Evolutionary conservation across 2,797 vertebrate species (phyloP), one percentile per base, ranked within the genome.

Genomic region (Poecilia picta): DNA sequence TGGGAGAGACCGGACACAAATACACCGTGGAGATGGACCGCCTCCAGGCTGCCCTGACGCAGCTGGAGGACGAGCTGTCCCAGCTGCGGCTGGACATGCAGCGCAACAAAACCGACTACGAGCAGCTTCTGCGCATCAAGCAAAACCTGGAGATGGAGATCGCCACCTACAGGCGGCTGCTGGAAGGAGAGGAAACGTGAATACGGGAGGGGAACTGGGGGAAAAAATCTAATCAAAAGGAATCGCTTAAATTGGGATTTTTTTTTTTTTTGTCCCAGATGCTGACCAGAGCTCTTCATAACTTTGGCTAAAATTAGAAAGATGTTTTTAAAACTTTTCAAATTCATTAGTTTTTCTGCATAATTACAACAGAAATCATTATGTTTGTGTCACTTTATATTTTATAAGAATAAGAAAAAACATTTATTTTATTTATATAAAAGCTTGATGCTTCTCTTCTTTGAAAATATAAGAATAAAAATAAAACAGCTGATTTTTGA

Each of bases 71-170:
- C 7, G 94, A 95, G 85, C 91, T 97, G 88, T 96, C 96, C 47
- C 96, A 94, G 79, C 77, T 96, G 89, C 95, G 96, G 31, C 76
- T 73, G 72, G 95, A 96, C 92, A 96, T 97, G 94, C 96, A 95
- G 41, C 93, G 95, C 82, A 96, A 95, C 89, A 97, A 96, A 90
- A 96, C 95, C 0, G 95, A 96, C 66, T 97, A 96, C 8, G 95
- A 93, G 76, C 96, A 94, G 87, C 93, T 97, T 90, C 94, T 97
- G 82, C 94, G 91, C 78, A 93, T 97, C 92, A 96, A 95, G 73
- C 95, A 96, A 93, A 96, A 94, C 87, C 94, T 95, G 93, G 94
- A 97, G 91, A 95, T 96, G 92, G 96, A 97, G 95, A 96, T 95
- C 25, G 91, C 93, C 76, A 97, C 95, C 81, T 96, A 96, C 92